Evolutionary conservation across 1,140 invertebrate genomes (phyloP).

Genomic region (Eupristina koningsbergeri): DNA sequence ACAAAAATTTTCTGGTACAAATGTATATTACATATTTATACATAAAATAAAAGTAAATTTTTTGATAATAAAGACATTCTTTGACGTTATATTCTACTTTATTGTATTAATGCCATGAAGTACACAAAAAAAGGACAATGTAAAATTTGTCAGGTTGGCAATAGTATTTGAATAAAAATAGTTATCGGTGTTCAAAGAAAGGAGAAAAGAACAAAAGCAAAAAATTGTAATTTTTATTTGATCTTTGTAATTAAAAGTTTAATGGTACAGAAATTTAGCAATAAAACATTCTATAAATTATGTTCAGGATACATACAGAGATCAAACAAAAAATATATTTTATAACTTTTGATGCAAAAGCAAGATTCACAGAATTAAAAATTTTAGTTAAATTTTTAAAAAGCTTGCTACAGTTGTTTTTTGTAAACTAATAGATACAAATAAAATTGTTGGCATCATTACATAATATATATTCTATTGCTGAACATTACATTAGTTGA

Average conservation of each 20-base stretch:
- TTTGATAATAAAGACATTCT: constrained; percentile 1
- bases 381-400: constrained; percentile 32
- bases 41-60: not conserved
- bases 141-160: constrained; percentile 25
- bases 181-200: constrained; percentile 17
- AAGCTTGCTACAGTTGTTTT: constrained; percentile 32
- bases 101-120: constrained; percentile 34
- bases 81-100: constrained; percentile 26
- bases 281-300: not conserved
- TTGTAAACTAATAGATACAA: constrained; percentile 38
- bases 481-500: constrained; percentile 39
- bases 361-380: constrained; percentile 33
- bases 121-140: constrained; percentile 35
- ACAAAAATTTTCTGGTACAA: not conserved
- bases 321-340: constrained; percentile 26
- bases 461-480: constrained; percentile 46
- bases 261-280: not conserved
- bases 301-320: not conserved
- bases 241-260: constrained; percentile 31
- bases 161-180: constrained; percentile 26
- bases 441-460: constrained; percentile 41
- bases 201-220: not conserved
- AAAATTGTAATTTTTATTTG: constrained; percentile 14
- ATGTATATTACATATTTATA: not conserved
- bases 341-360: constrained; percentile 1